Base-by-base conservation (phyloP, 2,797 vertebrate species). In the Chelonia mydas region DNA sequence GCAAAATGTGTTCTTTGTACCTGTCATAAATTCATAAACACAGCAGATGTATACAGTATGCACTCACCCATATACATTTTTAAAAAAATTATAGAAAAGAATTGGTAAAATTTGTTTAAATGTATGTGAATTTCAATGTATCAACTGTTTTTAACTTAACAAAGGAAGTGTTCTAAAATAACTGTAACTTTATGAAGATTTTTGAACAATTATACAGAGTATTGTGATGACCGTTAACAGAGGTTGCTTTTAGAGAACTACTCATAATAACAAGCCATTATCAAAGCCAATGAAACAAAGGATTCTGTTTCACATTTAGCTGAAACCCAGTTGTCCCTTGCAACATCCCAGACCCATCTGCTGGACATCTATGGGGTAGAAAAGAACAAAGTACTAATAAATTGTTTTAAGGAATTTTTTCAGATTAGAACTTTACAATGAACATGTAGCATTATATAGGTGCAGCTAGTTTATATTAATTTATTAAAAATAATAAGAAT, bases 331-430 rank as follows among this genome's bases (percentile, higher is more conserved):
- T 81, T 97, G 91, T 98, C 98, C 96, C 97, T 98, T 0, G 97
- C 50, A 37, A 28, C 88, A 54, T 98, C 98, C 98, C 98, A 98
- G 86, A 98, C 95, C 90, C 98, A 98, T 92, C 98, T 98, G 96
- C 98, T 98, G 96, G 96, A 97, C 88, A 98, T 93, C 98, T 98
- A 86, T 54, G 83, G 50, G 53, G 87, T 88, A 95, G 74, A 95
- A 91, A 86, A 89, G 21, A 89, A 92, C 81, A 84, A 88, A 80
- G 49, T 61, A 88, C 49, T 59, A 83, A 33, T 89, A 3, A 89
- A 76, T 23, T 47, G 81, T 90, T 76, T 45, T 72, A 2, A 49
- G 45, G 74, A 49, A 49, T 74, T 33, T 83, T 84, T 77, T 77
- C 45, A 49, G 41, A 47, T 49, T 77, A 77, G 27, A 77, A 77